phyloP scores from a whole-genome alignment of 2,888 invertebrate species.

The Bombyx huttoni region DNA sequence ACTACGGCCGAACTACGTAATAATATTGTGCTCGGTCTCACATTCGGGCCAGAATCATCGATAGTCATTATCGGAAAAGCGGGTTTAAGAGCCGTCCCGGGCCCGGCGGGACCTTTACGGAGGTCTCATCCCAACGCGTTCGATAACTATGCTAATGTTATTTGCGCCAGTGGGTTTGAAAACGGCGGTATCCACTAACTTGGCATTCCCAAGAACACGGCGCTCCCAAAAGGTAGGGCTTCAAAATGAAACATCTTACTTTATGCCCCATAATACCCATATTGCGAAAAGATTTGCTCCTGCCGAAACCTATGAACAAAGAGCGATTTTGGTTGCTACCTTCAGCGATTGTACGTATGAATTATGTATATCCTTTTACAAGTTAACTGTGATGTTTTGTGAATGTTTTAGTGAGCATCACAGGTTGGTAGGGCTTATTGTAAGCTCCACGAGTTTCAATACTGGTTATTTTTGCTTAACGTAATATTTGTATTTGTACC shows the following conservation, averaged over 20 bases:
- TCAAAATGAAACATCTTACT: constrained; percentile 37
- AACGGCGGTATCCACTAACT: constrained; percentile 55
- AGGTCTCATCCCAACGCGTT: constrained; percentile 66
- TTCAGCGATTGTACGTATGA: constrained; percentile 2
- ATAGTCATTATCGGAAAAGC: constrained; percentile 70
- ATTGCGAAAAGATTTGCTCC: constrained; percentile 35
- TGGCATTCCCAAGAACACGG: constrained; percentile 38
- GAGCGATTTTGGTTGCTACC: constrained; percentile 13
- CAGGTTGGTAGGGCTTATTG: no score
- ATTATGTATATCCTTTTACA: background rate
- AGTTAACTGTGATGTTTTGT: no score
- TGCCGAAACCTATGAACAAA: constrained; percentile 15
- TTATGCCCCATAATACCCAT: constrained; percentile 29
- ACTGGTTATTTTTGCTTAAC: no score
- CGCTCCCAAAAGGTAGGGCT: constrained; percentile 33
- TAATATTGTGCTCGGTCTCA: constrained; percentile 62
- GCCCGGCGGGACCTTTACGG: constrained; percentile 62
- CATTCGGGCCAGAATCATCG: constrained; percentile 65
- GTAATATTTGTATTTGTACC: no score
- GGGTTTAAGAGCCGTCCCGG: constrained; percentile 64
- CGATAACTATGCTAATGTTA: constrained; percentile 73
- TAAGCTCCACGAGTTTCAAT: no score
- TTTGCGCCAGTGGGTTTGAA: constrained; percentile 64
- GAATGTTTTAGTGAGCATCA: no score
- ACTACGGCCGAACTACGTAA: constrained; percentile 58